phyloP scores from a whole-genome alignment of 2,797 vertebrate genomes.

The Eptatretus atami region DNA sequence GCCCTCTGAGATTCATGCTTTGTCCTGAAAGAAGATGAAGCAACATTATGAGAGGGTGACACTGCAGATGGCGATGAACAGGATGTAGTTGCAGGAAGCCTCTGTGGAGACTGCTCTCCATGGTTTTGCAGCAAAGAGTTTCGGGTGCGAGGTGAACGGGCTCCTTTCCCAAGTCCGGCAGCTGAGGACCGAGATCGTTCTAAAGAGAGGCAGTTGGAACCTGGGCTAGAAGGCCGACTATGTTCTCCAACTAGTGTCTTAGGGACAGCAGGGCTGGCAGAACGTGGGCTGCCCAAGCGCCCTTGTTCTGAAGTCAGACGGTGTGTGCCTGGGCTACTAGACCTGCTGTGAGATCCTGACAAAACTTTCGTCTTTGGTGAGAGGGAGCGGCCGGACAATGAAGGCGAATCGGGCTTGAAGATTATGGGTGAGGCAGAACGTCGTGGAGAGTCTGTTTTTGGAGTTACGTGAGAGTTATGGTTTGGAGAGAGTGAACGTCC shows the following conservation, averaged over 20 bases:
- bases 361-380: constrained; percentile 66
- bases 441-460: constrained; percentile 41
- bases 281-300: not conserved
- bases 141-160: not conserved
- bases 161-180: not conserved
- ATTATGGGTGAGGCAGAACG: constrained; percentile 25
- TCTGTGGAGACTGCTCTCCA: constrained; percentile 20
- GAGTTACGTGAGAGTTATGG: constrained; percentile 77
- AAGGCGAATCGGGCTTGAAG: constrained; percentile 50
- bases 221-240: not conserved
- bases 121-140: not conserved
- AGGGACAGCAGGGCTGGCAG: not conserved
- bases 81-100: too few relatives aligned
- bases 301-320: too few relatives aligned
- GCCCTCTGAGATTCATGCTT: constrained; percentile 73
- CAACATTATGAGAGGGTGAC: too few relatives aligned
- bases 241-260: not conserved
- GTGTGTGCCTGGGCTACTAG: constrained; percentile 14
- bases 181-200: not conserved
- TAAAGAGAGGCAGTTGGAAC: not conserved
- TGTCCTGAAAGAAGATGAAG: constrained; percentile 27
- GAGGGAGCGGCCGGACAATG: constrained; percentile 47
- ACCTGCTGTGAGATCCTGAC: constrained; percentile 32
- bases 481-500: constrained; percentile 85
- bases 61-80: constrained; percentile 23